phyloP scores from a whole-genome alignment of 1,140 invertebrate genomes.

The Eubasilissa regina region DNA sequence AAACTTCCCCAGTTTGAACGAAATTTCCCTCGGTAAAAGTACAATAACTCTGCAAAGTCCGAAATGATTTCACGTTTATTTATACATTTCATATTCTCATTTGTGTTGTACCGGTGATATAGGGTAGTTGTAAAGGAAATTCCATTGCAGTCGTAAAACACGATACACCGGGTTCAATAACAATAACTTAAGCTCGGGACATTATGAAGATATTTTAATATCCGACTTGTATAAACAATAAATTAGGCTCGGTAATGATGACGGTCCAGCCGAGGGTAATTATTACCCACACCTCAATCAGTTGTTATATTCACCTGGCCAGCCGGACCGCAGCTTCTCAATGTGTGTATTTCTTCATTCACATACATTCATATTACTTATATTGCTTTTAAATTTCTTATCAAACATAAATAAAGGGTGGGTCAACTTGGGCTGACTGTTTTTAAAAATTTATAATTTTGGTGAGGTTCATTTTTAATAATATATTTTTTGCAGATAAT shows the following conservation, averaged over 20 bases:
- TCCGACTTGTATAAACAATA: conserved; percentile 55
- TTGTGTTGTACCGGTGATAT: conserved; percentile 45
- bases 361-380: background rate
- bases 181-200: conserved; percentile 53
- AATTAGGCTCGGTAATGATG: conserved; percentile 53
- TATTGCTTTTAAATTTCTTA: too few relatives aligned
- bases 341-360: background rate
- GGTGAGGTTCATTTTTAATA: too few relatives aligned
- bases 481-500: too few relatives aligned
- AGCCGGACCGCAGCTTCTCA: conserved; percentile 15
- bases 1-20: too few relatives aligned
- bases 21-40: too few relatives aligned
- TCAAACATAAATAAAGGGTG: too few relatives aligned
- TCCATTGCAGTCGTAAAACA: conserved; percentile 55
- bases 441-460: too few relatives aligned
- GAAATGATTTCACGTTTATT: background rate
- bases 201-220: conserved; percentile 61
- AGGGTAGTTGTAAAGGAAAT: conserved; percentile 54
- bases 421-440: too few relatives aligned
- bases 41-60: too few relatives aligned
- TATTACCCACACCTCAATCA: conserved; percentile 57
- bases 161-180: conserved; percentile 54
- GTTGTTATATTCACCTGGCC: conserved; percentile 14
- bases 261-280: conserved; percentile 50
- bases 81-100: conserved; percentile 11